Evolutionary conservation across 1,140 invertebrate species (phyloP).

Genomic region (Periplaneta americana): DNA sequence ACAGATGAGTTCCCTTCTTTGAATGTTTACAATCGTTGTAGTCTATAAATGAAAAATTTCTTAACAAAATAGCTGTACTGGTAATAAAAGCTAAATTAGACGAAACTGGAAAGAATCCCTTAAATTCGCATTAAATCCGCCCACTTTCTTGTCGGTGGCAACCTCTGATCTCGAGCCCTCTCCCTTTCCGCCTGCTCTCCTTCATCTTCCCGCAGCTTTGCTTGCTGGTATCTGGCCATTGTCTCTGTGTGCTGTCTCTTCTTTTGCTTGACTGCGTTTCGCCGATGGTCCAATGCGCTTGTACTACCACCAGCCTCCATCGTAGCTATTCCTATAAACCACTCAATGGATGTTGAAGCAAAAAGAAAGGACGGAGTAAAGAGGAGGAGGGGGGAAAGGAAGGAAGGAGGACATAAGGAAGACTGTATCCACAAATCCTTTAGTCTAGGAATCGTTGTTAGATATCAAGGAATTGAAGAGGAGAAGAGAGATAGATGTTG

Average conservation of each 20-base stretch:
- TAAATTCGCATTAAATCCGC: background rate
- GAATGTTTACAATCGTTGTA: too few species aligned
- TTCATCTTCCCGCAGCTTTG: background rate
- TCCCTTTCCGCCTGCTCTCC: background rate
- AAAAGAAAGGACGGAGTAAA: background rate
- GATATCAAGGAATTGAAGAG: background rate
- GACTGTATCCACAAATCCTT: constrained; percentile 7
- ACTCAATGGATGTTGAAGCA: background rate
- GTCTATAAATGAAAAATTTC: too few species aligned
- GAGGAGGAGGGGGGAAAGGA: background rate
- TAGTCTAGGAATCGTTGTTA: constrained; percentile 2
- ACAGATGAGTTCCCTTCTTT: too few species aligned
- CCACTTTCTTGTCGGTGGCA: background rate
- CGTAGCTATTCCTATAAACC: constrained; percentile 4
- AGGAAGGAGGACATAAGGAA: background rate
- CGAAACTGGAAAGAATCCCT: background rate
- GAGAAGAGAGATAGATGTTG: background rate
- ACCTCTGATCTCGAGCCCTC: background rate
- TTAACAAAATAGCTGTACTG: too few species aligned
- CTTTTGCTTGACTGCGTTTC: constrained; percentile 7
- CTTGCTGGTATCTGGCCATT: background rate
- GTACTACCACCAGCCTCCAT: background rate
- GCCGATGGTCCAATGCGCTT: constrained; percentile 3
- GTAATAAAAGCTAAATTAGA: too few species aligned
- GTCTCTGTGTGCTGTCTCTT: background rate